These are phyloP conservation scores for Jacana jacana DNA, from an alignment of 2,113 vertebrate species.

Conservation along the genomic window DNA sequence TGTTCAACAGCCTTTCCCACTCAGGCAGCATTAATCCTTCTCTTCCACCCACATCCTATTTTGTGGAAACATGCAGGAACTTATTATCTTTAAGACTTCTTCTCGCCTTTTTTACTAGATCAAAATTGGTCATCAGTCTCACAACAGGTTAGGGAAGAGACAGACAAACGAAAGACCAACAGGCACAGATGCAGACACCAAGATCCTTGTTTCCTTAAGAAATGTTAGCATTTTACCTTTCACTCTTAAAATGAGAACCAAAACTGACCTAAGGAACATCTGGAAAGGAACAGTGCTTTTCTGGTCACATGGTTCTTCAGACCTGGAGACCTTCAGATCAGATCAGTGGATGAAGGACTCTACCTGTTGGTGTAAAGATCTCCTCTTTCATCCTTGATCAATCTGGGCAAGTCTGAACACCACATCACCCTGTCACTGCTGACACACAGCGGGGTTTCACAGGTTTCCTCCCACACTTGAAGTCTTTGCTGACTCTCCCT, in stretches of 20 bases:
- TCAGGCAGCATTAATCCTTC: conserved; percentile 3
- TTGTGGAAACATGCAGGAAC: neutral
- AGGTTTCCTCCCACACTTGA: neutral
- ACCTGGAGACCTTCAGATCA: neutral
- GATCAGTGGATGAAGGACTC: neutral
- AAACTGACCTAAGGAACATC: neutral
- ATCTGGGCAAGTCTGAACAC: neutral
- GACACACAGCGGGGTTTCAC: neutral
- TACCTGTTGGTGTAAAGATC: neutral
- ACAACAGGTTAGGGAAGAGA: neutral
- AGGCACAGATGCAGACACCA: neutral
- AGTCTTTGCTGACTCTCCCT: neutral
- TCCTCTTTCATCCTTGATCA: neutral
- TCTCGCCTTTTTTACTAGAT: neutral
- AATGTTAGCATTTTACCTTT: neutral
- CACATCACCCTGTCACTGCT: neutral
- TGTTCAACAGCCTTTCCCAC: neutral
- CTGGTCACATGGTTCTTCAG: neutral
- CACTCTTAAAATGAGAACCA: neutral
- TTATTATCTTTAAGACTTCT: neutral
- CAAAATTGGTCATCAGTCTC: neutral
- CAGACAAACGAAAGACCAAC: neutral
- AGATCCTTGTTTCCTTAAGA: neutral
- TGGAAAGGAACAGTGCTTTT: neutral
- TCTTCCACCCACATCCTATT: neutral